Conservation (phyloP, 2,113 vertebrate species). For the Diphyllodes magnificus region DNA sequence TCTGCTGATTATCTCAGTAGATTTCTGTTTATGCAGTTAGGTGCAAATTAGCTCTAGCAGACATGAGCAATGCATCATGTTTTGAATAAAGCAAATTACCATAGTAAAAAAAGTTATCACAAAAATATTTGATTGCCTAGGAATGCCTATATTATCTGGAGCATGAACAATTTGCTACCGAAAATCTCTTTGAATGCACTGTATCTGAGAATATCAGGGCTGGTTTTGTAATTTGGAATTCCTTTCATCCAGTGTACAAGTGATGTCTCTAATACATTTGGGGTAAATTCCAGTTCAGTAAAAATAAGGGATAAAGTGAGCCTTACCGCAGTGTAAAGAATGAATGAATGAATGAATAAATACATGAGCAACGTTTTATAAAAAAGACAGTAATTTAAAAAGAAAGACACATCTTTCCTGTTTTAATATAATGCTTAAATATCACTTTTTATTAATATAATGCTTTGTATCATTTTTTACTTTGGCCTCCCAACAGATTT, state of each 20-base stretch:
- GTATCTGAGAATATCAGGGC: neutral
- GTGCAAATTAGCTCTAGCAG: neutral
- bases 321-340: neutral
- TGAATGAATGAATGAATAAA: neutral
- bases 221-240: neutral
- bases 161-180: neutral
- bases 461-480: neutral
- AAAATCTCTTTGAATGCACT: neutral
- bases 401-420: neutral
- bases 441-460: neutral
- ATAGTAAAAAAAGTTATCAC: neutral
- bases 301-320: neutral
- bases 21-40: neutral
- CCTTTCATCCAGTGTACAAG: neutral
- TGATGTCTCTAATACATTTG: neutral
- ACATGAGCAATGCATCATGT: neutral
- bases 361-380: neutral
- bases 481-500: neutral
- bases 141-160: neutral
- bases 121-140: neutral
- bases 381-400: neutral
- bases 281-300: neutral
- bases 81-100: neutral
- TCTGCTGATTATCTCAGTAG: neutral
- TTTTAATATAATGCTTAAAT: neutral